A percentile compares a stretch with the other conserved stretches of the same genome.
Evolutionary conservation across 2,113 vertebrate genomes (phyloP).

Genomic region (Suncus etruscus): DNA sequence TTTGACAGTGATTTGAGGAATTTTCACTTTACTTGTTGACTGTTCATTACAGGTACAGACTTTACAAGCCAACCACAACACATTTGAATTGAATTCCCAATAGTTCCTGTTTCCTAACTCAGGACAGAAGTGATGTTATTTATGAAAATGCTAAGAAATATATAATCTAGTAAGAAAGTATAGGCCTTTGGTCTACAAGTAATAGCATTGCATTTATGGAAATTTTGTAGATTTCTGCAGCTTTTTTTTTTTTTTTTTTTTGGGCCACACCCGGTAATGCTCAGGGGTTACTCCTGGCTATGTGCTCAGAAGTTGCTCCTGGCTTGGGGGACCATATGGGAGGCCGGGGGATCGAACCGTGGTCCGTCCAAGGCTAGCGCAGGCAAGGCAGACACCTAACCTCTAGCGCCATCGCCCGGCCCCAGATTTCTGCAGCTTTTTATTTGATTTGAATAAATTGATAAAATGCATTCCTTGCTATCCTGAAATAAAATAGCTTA

Average conservation of each 20-base stretch:
- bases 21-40: conserved; percentile 58
- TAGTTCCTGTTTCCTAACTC: background rate
- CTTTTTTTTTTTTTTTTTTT: too few relatives aligned
- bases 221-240: background rate
- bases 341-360: too few relatives aligned
- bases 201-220: conserved; percentile 36
- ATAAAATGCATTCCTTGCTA: conserved; percentile 34
- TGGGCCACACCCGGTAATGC: too few relatives aligned
- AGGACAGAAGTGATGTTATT: conserved; percentile 1
- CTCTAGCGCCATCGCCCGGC: too few relatives aligned
- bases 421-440: background rate
- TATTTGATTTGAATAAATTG: conserved; percentile 41
- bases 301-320: too few relatives aligned
- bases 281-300: too few relatives aligned
- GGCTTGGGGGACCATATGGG: too few relatives aligned
- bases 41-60: conserved; percentile 35
- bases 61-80: background rate
- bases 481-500: conserved; percentile 55
- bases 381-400: too few relatives aligned
- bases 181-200: conserved; percentile 31
- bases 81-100: background rate
- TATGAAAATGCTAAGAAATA: background rate
- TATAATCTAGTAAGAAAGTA: background rate
- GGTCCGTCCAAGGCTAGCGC: too few relatives aligned
- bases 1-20: conserved; percentile 53